Conservation (phyloP, 1,140 invertebrate genomes). For the Radopholus similis region DNA sequence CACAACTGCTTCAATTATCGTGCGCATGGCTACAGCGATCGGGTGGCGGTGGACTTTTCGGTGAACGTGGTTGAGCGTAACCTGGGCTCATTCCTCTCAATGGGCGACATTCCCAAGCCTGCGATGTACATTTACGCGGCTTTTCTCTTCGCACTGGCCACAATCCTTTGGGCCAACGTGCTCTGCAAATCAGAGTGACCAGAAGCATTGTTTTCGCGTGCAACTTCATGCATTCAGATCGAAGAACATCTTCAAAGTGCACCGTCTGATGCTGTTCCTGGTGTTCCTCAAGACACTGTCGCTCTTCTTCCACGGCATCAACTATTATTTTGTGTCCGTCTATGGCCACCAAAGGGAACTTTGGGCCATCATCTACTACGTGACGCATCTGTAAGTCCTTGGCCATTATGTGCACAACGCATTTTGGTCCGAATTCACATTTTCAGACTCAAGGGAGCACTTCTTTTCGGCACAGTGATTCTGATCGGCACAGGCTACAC, state of each 20-base stretch:
- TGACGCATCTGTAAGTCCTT: constrained; percentile 79
- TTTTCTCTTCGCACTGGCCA: constrained; percentile 80
- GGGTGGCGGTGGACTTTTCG: constrained; percentile 61
- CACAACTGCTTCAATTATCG: constrained; percentile 82
- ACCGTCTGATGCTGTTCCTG: constrained; percentile 90
- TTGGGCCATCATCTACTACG: constrained; percentile 94
- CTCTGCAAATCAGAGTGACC: constrained; percentile 73
- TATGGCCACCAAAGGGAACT: constrained; percentile 87
- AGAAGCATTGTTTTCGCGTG: constrained; percentile 9
- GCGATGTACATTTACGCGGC: constrained; percentile 85
- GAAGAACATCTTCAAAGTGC: constrained; percentile 83
- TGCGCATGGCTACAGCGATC: constrained; percentile 60
- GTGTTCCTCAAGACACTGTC: constrained; percentile 85
- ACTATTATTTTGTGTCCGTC: constrained; percentile 91
- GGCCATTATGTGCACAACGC: neutral
- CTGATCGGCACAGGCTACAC: constrained; percentile 97
- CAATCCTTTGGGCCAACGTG: constrained; percentile 84
- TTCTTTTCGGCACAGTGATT: constrained; percentile 91
- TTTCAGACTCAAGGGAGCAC: constrained; percentile 76
- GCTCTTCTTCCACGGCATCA: constrained; percentile 88
- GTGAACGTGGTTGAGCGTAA: constrained; percentile 72
- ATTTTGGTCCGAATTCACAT: neutral
- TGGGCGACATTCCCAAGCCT: constrained; percentile 91
- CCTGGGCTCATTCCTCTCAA: constrained; percentile 83
- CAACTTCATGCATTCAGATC: constrained; percentile 61